phyloP scores from a whole-genome alignment of 2,797 vertebrate species.

The Glyptemys insculpta region DNA sequence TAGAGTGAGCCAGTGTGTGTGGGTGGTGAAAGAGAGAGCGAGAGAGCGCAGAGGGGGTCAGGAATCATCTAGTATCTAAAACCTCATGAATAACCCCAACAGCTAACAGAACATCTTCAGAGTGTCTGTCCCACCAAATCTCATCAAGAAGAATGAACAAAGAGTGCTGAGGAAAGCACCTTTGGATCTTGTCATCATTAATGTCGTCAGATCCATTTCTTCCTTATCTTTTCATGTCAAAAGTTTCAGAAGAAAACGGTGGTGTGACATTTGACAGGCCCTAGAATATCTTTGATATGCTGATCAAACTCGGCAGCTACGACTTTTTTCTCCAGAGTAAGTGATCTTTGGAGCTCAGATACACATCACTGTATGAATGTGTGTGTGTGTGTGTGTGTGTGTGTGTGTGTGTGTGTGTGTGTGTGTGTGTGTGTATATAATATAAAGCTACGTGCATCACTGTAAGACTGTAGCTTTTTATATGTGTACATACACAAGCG shows the following conservation, averaged over 20 bases:
- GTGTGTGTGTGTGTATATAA: neutral
- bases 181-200: conserved; percentile 41
- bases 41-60: neutral
- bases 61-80: neutral
- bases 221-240: conserved; percentile 58
- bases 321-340: conserved; percentile 10
- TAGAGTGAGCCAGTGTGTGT: accelerated
- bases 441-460: too few species aligned
- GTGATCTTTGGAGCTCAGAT: conserved; percentile 5
- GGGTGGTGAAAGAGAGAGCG: neutral
- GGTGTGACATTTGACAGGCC: conserved; percentile 34
- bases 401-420: neutral
- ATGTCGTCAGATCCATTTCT: conserved; percentile 46
- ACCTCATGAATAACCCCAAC: neutral
- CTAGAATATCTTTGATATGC: conserved; percentile 51
- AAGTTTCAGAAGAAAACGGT: conserved; percentile 45
- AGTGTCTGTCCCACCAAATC: conserved; percentile 45
- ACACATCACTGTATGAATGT: neutral
- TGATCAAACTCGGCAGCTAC: conserved; percentile 47
- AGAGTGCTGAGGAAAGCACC: conserved; percentile 33
- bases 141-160: conserved; percentile 60
- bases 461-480: neutral
- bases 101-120: neutral
- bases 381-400: neutral
- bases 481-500: neutral